phyloP scores from a whole-genome alignment of 35 echinoderm and acorn worm species.

The Apostichopus japonicus region DNA sequence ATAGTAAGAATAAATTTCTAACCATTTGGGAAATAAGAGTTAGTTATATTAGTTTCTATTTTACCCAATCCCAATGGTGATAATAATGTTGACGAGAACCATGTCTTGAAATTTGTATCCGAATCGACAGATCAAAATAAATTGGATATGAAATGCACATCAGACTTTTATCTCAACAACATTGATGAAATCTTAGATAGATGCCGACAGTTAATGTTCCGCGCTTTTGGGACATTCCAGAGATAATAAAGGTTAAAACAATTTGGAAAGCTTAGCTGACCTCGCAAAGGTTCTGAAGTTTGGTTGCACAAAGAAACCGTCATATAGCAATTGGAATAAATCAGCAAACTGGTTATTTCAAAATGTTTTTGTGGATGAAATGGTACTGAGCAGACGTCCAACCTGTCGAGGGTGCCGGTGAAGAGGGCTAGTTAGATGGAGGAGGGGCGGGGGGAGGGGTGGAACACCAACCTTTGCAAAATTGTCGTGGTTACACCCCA shows the following conservation, averaged over 20 bases:
- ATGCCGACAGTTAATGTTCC: neutral
- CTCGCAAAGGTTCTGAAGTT: too few relatives aligned
- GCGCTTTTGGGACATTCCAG: neutral
- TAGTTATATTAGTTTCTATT: neutral
- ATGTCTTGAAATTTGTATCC: neutral
- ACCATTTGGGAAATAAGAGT: conserved; percentile 7
- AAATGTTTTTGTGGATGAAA: too few relatives aligned
- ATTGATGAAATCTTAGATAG: conserved; percentile 3
- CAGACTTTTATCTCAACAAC: neutral
- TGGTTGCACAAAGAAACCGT: too few relatives aligned
- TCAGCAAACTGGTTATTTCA: too few relatives aligned
- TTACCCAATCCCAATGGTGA: neutral
- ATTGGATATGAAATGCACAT: neutral
- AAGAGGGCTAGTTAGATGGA: too few relatives aligned
- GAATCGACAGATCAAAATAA: neutral
- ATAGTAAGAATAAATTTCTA: neutral
- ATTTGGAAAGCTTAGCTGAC: too few relatives aligned
- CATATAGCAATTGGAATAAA: too few relatives aligned
- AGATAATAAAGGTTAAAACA: neutral
- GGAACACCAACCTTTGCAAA: too few relatives aligned
- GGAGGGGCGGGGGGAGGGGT: too few relatives aligned
- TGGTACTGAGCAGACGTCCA: too few relatives aligned
- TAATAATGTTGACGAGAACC: neutral
- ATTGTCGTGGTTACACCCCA: too few relatives aligned
- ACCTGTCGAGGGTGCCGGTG: too few relatives aligned